Percentiles rank a stretch among this genome's conserved stretches.
Evolutionary conservation across 1,140 invertebrate species (phyloP).

Genomic region (Aphis gossypii): DNA sequence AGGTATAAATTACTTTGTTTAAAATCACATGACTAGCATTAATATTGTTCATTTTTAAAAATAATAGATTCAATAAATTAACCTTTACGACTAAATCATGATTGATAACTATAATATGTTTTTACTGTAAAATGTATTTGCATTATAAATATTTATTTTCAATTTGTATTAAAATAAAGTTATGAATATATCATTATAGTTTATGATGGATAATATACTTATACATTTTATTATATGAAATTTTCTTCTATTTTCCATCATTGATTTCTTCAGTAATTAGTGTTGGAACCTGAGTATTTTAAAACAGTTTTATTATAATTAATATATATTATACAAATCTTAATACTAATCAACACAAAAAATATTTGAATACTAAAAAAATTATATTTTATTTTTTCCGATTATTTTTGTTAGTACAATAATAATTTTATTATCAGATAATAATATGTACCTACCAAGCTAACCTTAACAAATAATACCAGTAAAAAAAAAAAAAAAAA

Average conservation of each 20-base stretch:
- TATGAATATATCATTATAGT: too few species aligned
- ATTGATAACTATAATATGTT: too few species aligned
- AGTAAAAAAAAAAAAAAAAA: background rate
- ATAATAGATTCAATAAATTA: too few species aligned
- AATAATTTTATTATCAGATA: background rate
- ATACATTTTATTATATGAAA: too few species aligned
- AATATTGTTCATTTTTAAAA: too few species aligned
- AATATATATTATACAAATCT: background rate
- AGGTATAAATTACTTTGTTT: too few species aligned
- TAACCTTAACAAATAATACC: background rate
- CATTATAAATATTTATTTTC: too few species aligned
- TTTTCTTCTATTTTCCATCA: background rate
- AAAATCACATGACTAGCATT: too few species aligned
- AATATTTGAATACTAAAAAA: background rate
- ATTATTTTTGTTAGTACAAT: background rate
- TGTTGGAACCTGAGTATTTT: background rate
- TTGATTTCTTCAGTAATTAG: background rate
- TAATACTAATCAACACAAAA: background rate
- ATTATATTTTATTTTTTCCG: background rate
- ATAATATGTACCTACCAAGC: background rate
- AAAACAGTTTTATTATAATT: background rate
- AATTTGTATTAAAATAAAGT: too few species aligned
- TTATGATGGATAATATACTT: background rate
- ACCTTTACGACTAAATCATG: too few species aligned
- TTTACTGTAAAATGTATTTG: too few species aligned